Evolutionary conservation across 2,797 vertebrate genomes (phyloP), one percentile per base, ranked within the genome.

Genomic region (Thripadectes ignobilis): DNA sequence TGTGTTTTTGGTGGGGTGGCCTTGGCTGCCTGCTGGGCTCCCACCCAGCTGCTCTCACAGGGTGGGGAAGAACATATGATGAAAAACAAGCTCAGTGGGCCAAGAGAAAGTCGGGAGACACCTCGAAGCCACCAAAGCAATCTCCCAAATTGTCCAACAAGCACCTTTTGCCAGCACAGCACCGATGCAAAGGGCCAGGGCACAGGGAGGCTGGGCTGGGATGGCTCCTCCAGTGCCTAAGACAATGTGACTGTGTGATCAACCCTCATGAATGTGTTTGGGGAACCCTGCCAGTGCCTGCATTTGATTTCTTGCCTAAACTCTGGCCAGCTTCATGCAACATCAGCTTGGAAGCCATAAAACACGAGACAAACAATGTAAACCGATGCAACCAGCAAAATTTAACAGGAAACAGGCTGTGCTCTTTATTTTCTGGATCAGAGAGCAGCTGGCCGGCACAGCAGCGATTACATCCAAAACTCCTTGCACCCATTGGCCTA

Each of bases 201-300:
- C 22, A 3, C 29, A 5, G 72, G 5, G 0, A 38, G 55, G 65
- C 76, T 78, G 76, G 2, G 15, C 80, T 1, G 48, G 68, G 54
- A 3, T 4, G 62, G 16, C 43, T 79, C 68, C 61, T 69, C 41
- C 72, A 13, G 65, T 20, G 67, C 62, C 63, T n/a, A 39, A 74
- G 69, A 26, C 63, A 87, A 87, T n/a, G 92, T n/a, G 74, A 65
- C 62, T 38, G 18, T 89, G 91, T 2, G 61, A 78, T 80, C 68
- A 65, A 11, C 68, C 68, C 68, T 91, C 41, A 5, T 6, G 79
- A 86, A 75, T 2, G 77, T 51, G 2, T 10, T 6, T 27, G 89
- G 88, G 92, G 92, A 79, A 72, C 41, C 38, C 85, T 84, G 91
- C 89, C 93, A 95, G 89, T 22, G 92, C 77, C 92, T 96, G 90